phyloP scores from a whole-genome alignment of 1,140 invertebrate species.

The Globodera rostochiensis region DNA sequence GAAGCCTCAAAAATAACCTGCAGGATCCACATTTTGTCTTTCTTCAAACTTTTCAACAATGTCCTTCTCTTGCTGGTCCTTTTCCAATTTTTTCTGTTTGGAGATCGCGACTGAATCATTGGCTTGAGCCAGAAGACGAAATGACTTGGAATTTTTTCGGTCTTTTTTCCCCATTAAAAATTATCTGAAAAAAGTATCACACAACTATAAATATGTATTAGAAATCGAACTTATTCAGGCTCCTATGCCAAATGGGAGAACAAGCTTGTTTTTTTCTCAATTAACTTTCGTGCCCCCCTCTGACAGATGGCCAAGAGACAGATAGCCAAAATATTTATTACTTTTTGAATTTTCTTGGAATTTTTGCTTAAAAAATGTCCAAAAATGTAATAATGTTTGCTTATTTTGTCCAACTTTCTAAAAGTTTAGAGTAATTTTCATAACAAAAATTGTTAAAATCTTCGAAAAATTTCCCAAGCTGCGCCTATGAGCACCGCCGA shows the following conservation, averaged over 20 bases:
- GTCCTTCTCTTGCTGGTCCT: background rate
- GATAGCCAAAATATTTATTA: too few species aligned
- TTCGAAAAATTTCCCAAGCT: too few species aligned
- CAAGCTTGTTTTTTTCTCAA: too few species aligned
- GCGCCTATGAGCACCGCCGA: too few species aligned
- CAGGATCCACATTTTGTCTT: background rate
- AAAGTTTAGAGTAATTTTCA: too few species aligned
- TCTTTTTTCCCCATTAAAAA: background rate
- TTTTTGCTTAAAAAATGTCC: too few species aligned
- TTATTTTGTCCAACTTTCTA: too few species aligned
- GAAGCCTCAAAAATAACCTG: background rate
- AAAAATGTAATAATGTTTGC: too few species aligned
- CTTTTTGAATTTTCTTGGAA: too few species aligned
- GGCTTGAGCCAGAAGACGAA: background rate
- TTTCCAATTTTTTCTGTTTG: slow-evolving; percentile 4
- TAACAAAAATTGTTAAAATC: too few species aligned
- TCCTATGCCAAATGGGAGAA: background rate
- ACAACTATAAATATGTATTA: background rate
- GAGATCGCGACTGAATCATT: slow-evolving; percentile 4
- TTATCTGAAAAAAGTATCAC: background rate
- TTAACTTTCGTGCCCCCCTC: too few species aligned
- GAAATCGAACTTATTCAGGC: background rate
- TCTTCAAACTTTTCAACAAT: background rate
- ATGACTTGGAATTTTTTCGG: background rate
- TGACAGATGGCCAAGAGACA: too few species aligned